Percentiles rank a stretch among this genome's conserved stretches.
phyloP scores from a whole-genome alignment of 1,140 invertebrate genomes.

The Neelides sp. region DNA sequence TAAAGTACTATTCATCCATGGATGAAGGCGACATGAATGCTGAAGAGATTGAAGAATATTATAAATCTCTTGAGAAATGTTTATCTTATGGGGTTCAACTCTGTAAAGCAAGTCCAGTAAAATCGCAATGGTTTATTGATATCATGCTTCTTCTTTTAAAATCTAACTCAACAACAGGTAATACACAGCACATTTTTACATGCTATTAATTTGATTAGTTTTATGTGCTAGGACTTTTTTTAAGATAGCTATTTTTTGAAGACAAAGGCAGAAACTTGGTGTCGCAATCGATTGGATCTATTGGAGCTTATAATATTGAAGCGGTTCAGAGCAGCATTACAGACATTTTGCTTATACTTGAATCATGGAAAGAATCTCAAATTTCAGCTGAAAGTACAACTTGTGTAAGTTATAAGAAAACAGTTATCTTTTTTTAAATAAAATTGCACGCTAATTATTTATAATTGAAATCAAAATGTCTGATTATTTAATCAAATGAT shows the following conservation, averaged over 20 bases:
- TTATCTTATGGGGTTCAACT: constrained; percentile 20
- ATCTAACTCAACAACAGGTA: constrained; percentile 15
- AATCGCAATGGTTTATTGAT: constrained; percentile 23
- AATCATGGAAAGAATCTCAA: constrained; percentile 12
- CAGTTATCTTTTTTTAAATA: constrained; percentile 20
- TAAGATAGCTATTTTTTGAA: constrained; percentile 25
- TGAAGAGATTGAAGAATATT: neutral
- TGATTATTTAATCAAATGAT: too few relatives aligned
- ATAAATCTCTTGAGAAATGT: constrained; percentile 21
- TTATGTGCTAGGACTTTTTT: neutral
- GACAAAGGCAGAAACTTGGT: constrained; percentile 36
- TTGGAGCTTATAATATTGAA: constrained; percentile 51
- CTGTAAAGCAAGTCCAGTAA: constrained; percentile 19
- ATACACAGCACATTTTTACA: neutral
- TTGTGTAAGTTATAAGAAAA: constrained; percentile 18
- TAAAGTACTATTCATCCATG: constrained; percentile 1
- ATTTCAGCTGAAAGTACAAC: constrained; percentile 17
- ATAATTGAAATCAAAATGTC: too few relatives aligned
- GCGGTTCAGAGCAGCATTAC: constrained; percentile 44
- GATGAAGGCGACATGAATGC: too few relatives aligned
- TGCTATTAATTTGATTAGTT: neutral
- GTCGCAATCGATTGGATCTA: constrained; percentile 58
- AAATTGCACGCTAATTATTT: neutral
- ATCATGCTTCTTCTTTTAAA: constrained; percentile 15
- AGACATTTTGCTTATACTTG: constrained; percentile 44